Conservation (phyloP, 2,888 invertebrate genomes). For the Ennomos quercinarius region DNA sequence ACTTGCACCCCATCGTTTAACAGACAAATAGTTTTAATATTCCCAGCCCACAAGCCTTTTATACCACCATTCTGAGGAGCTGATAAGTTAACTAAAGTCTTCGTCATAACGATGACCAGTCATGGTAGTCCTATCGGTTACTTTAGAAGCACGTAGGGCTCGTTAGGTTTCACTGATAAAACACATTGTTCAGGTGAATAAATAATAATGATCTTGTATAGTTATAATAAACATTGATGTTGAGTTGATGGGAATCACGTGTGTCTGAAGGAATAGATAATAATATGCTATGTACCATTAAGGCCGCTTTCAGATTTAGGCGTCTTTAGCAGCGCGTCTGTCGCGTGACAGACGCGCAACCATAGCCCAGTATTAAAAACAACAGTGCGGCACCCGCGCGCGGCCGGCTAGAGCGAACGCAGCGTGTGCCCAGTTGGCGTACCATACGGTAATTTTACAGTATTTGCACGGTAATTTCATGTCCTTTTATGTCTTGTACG, state of each 20-base stretch:
- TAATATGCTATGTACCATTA: no score
- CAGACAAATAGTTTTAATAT: constrained; percentile 27
- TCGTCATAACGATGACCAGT: constrained; percentile 51
- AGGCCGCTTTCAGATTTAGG: no score
- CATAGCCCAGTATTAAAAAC: no score
- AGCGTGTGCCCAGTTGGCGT: no score
- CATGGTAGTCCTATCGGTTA: constrained; percentile 40
- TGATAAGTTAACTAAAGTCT: constrained; percentile 53
- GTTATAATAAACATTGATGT: constrained; percentile 1
- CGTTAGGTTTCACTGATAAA: constrained; percentile 40
- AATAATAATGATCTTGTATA: constrained; percentile 15
- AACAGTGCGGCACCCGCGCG: no score
- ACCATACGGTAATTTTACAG: no score
- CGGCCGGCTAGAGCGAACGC: no score
- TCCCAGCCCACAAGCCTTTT: constrained; percentile 27
- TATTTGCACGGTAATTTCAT: no score
- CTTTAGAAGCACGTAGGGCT: constrained; percentile 52
- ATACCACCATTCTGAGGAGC: constrained; percentile 33
- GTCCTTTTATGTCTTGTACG: no score
- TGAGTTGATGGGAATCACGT: constrained; percentile 19
- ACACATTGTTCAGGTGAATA: constrained; percentile 46
- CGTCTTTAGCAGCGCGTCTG: no score
- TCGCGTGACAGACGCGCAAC: no score
- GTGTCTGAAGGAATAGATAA: constrained; percentile 7
- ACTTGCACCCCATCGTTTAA: constrained; percentile 58